These are phyloP conservation scores for Phylloscopus trochilus DNA, from an alignment of 2,113 vertebrate genomes.

Conservation along the genomic window DNA sequence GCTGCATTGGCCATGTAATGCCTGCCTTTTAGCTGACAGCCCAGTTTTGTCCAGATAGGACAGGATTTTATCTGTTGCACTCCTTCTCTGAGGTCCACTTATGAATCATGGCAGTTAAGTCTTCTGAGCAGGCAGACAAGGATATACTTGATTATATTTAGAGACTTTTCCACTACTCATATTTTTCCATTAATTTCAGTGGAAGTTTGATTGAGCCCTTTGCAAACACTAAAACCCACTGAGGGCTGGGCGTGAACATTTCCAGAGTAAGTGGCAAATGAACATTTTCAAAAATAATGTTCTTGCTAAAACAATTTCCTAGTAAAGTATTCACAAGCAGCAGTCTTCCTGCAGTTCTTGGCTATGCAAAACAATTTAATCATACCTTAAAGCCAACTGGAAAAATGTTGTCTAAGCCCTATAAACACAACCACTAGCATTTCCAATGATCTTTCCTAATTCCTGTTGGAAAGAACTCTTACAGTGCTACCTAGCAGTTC, in stretches of 20 bases:
- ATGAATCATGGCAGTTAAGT: background rate
- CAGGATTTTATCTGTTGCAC: background rate
- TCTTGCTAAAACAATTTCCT: slow-evolving; percentile 46
- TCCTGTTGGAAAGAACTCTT: background rate
- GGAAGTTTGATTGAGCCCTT: slow-evolving; percentile 16
- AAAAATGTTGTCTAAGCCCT: slow-evolving; percentile 12
- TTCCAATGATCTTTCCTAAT: slow-evolving; percentile 8
- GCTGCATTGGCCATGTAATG: background rate
- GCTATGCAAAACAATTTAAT: slow-evolving; percentile 45
- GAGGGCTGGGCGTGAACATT: slow-evolving; percentile 35
- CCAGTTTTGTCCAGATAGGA: background rate
- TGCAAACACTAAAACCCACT: slow-evolving; percentile 28
- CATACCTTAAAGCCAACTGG: slow-evolving; percentile 8
- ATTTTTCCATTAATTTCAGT: slow-evolving; percentile 47
- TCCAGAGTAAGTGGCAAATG: slow-evolving; percentile 31
- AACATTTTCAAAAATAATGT: slow-evolving; percentile 41
- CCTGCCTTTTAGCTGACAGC: background rate
- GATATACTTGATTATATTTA: slow-evolving; percentile 20
- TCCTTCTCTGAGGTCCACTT: background rate
- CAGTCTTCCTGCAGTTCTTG: slow-evolving; percentile 5
- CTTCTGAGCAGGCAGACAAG: background rate
- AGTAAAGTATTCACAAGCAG: slow-evolving; percentile 24
- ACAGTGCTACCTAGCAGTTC: background rate
- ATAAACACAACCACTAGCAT: background rate
- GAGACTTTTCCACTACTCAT: slow-evolving; percentile 30